Evolutionary conservation across 2,888 invertebrate genomes (phyloP).

Genomic region (Timema cristinae): DNA sequence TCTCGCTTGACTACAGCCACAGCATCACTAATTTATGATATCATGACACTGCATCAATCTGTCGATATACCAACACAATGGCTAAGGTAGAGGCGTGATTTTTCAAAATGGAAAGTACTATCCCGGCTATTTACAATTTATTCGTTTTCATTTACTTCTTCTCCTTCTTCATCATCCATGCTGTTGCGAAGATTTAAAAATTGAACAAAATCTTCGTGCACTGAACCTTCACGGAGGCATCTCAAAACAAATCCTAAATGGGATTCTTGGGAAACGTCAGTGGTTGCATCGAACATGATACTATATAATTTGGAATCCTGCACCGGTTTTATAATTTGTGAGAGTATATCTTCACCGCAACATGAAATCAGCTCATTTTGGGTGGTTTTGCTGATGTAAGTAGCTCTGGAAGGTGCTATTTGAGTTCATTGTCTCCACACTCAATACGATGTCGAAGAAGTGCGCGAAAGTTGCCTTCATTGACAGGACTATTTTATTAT

Average conservation of each 20-base stretch:
- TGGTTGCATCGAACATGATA: constrained; percentile 21
- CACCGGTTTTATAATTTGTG: constrained; percentile 11
- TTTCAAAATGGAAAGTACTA: constrained; percentile 4
- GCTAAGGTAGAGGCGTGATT: not conserved
- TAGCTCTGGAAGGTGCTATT: constrained; percentile 22
- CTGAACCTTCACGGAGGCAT: not conserved
- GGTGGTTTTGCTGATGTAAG: constrained; percentile 16
- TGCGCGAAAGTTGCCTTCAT: constrained; percentile 23
- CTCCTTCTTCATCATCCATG: constrained; percentile 11
- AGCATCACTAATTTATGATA: constrained; percentile 28
- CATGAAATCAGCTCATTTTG: constrained; percentile 20
- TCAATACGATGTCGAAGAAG: constrained; percentile 18
- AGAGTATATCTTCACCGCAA: constrained; percentile 18
- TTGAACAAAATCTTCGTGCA: not conserved
- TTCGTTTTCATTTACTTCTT: constrained; percentile 17
- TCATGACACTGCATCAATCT: constrained; percentile 31
- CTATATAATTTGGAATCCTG: constrained; percentile 9
- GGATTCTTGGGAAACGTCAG: constrained; percentile 8
- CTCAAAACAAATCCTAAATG: not conserved
- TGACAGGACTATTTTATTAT: constrained; percentile 6
- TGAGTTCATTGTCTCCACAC: constrained; percentile 19
- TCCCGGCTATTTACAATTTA: not conserved
- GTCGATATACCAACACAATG: constrained; percentile 30
- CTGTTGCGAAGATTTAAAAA: too few relatives aligned
- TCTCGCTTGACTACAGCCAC: constrained; percentile 26